Evolutionary conservation across 2,888 invertebrate genomes (phyloP), one percentile per base, ranked within the genome.

Genomic region (Spilosoma lubricipeda): DNA sequence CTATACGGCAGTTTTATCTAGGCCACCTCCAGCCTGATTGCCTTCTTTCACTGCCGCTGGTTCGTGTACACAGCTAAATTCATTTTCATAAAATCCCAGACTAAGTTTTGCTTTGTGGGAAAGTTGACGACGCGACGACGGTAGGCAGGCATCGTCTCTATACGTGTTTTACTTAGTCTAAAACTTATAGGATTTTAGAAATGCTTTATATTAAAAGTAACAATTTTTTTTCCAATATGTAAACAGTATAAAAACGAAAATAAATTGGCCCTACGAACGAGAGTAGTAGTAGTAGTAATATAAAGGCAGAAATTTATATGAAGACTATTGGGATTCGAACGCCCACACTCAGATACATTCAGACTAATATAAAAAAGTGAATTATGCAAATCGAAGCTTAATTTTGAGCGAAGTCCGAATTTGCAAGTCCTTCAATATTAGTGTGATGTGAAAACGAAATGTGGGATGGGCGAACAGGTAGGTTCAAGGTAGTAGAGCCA

Each of bases 1-100:
- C 75, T 77, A 73, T 71, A 52, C 45, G 52, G 67, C 33, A 67
- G n/a, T 65, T 63, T 67, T 68, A 48, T 71, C 64, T 48, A 39
- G 45, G 66, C 45, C 71, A 33, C 42, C 64, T 42, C 13, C 67
- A 71, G 67, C 64, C 33, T 67, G 48, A 70, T 71, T 74, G 59
- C 67, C 70, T 59, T 59, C 67, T 68, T 68, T 64, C 67, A 67
- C 27, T 33, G 64, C 36, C 39, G 67, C 67, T 71, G 63, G 70
- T 45, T 70, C 56, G 39, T 56, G 33, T 33, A 69, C 68, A 36
- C 30, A 36, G 59, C 59, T 70, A 70, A 74, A 48, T n/a, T 67
- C 11, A 71, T 63, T 74, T 74, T 48, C 27, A 71, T 70, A 74
- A 71, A 59, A 67, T 48, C 42, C 48, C 3, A 36, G 27, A 23